Base-by-base conservation (phyloP, 2,113 vertebrate species). In the Malurus elegans region DNA sequence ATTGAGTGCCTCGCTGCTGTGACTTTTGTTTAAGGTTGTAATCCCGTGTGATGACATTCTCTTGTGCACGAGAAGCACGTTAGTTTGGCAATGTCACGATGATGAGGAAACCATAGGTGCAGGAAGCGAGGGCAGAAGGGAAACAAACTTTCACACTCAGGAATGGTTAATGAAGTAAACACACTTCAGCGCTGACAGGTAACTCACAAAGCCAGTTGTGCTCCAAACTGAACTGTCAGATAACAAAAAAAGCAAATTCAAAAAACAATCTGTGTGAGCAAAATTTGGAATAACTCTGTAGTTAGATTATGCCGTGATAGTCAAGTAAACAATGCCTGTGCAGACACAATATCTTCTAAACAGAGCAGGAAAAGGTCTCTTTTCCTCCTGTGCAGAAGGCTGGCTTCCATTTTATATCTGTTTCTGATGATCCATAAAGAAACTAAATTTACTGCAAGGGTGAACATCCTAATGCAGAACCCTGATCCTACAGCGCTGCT, bases 41-140 rank as follows among this genome's bases (percentile, higher is more conserved):
- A 97, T 92, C 89, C 80, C 53, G 8, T 38, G 86, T 54, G 93
- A 91, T 91, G 91, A 95, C 96, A 91, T 95, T 96, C 94, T 79
- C 73, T 48, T 12, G 70, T 65, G 88, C 86, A 95, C 51, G 56
- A 88, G 85, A 28, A 64, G 64, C 44, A 19, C 3, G 5, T 94
- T 95, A 93, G 90, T 80, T 90, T 90, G 79, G 93, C 90, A 95
- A 18, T 72, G 93, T 88, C 92, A 88, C 0, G 1, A 29, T 96
- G 95, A 96, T 96, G 95, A 96, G 92, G 95, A 97, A 96, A 96
- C 85, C 95, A 95, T 48, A 86, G 93, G 26, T 44, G 83, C 92
- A 74, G 88, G 92, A 96, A 95, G 76, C 36, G 44, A 81, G 53
- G 88, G 79, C 92, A 94, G 85, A 83, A 90, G 67, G 91, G 88